Evolutionary conservation across 2,113 vertebrate species (phyloP).

Genomic region (Brachypodius melanocephalos): DNA sequence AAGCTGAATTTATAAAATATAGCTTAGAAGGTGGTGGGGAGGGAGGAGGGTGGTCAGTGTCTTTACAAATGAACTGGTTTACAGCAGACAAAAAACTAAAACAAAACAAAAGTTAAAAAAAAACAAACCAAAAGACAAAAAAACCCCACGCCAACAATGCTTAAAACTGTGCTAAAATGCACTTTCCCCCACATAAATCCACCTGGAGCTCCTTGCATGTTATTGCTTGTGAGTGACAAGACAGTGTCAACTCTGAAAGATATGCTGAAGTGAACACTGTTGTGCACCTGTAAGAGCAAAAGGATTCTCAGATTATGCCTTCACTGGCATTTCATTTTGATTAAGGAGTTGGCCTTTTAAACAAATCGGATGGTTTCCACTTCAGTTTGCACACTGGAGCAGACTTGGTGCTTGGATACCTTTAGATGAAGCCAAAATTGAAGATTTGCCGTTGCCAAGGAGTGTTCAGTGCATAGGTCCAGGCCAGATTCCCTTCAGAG

Average conservation of each 20-base stretch:
- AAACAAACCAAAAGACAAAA: background rate
- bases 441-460: background rate
- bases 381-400: background rate
- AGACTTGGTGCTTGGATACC: background rate
- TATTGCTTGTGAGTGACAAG: background rate
- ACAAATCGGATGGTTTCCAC: background rate
- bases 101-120: too few relatives aligned
- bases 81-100: background rate
- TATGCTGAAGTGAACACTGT: fast-evolving
- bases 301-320: background rate
- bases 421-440: background rate
- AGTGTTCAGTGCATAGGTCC: fast-evolving
- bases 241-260: background rate
- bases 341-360: background rate
- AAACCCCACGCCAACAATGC: too few relatives aligned
- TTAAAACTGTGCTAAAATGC: background rate
- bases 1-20: background rate
- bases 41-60: fast-evolving
- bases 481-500: background rate
- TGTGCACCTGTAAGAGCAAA: background rate
- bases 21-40: background rate
- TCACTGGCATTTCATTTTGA: background rate
- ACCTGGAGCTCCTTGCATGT: fast-evolving
- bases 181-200: fast-evolving
- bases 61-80: background rate